A percentile compares a stretch with the other conserved stretches of the same genome.
phyloP scores from a whole-genome alignment of 2,797 vertebrate genomes.

The Natrix natrix region DNA sequence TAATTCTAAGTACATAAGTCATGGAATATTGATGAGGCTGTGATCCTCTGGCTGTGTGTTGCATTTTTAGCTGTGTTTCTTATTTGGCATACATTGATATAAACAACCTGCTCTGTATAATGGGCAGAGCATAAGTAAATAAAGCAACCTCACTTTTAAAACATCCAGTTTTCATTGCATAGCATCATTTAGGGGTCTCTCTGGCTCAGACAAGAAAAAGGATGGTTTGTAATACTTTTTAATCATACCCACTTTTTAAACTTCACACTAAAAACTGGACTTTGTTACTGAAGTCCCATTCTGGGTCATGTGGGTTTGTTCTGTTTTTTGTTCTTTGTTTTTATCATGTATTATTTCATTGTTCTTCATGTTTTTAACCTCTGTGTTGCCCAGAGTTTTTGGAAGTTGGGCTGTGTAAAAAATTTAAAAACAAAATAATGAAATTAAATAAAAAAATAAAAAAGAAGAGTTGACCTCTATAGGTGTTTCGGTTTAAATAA shows the following conservation, averaged over 20 bases:
- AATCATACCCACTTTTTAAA: neutral
- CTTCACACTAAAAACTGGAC: slow-evolving; percentile 16
- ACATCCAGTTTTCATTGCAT: neutral
- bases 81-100: neutral
- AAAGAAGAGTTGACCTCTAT: neutral
- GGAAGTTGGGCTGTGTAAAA: neutral
- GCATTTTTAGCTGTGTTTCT: slow-evolving; percentile 1
- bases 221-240: neutral
- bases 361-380: neutral
- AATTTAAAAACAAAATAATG: neutral
- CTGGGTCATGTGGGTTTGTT: neutral
- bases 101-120: neutral
- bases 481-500: neutral
- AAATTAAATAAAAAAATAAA: neutral
- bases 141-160: neutral
- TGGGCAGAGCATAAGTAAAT: neutral
- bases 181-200: neutral
- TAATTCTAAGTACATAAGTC: neutral
- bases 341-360: neutral
- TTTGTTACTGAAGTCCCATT: neutral
- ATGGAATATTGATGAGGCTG: neutral
- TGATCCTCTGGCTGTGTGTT: neutral
- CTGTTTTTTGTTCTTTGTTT: neutral
- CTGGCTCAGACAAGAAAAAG: neutral
- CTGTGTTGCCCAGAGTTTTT: neutral